Evolutionary conservation across 2,113 vertebrate species (phyloP), one percentile per base, ranked within the genome.

Genomic region (Cyphomyrus plagiostoma): DNA sequence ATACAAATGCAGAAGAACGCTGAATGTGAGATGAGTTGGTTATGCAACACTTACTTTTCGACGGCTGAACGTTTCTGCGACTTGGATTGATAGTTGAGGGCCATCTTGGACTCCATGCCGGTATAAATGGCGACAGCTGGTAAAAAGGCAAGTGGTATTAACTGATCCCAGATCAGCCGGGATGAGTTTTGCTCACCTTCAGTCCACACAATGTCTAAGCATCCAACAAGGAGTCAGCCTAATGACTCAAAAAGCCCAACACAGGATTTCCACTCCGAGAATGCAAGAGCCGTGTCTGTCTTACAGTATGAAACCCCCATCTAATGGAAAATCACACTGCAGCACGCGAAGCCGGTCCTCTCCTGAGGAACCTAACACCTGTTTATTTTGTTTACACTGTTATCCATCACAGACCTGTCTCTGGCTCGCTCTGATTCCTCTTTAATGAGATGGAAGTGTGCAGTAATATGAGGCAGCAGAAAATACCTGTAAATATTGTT

Each of bases 41-140:
- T n/a, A 10, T 48, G 49, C 17, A 88, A 77, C 82, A 88, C 95
- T 96, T 96, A 99, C 98, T 99, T 99, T 93, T 99, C 98, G n/a
- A 99, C 98, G 21, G 98, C 98, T 7, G 98, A 99, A n/a, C 98
- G 95, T 91, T 99, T 99, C 96, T 99, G 98, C 90, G 97, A 97
- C 93, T 99, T 99, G 48, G 98, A 95, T 87, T 99, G 98, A 88
- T 99, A 99, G 94, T 99, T 99, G 87, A 99, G 95, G 13, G 98
- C 98, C 98, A 99, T 99, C 95, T 99, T 99, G 35, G 98, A 98
- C 93, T 99, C 98, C 98, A 99, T 99, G 91, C 98, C 98, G 0
- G 98, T 99, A 94, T 99, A 99, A 93, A 99, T 97, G 87, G 96
- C 98, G 49, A 98, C 98, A 50, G 98, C 98, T 99, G 86, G 83